These are phyloP conservation scores for Petrocephalus sullivani DNA, from an alignment of 2,797 vertebrate genomes.

Conservation along the genomic window DNA sequence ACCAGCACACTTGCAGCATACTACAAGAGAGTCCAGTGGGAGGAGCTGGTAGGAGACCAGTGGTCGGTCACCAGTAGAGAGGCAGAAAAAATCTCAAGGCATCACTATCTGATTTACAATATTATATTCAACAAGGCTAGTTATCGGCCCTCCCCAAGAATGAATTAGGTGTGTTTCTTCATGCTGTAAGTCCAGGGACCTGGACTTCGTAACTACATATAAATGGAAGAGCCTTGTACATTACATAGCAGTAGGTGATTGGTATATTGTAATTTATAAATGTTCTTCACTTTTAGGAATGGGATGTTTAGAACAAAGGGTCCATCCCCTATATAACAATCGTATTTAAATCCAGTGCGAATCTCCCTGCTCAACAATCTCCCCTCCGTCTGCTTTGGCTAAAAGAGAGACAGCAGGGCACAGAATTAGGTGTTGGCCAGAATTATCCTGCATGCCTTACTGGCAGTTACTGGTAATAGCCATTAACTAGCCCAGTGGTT, in stretches of 20 bases:
- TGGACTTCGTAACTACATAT: not conserved
- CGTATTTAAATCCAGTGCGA: not conserved
- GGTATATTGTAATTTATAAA: not conserved
- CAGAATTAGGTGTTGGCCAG: not conserved
- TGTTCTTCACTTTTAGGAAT: not conserved
- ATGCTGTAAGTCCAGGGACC: not conserved
- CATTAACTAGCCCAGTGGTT: not conserved
- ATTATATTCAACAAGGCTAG: not conserved
- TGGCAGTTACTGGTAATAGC: not conserved
- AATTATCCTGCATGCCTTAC: not conserved
- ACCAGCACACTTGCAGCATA: not conserved
- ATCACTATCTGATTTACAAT: not conserved
- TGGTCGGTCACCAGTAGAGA: not conserved
- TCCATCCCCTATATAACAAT: not conserved
- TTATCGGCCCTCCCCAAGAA: not conserved
- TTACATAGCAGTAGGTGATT: not conserved
- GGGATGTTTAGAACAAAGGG: not conserved
- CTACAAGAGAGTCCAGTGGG: not conserved
- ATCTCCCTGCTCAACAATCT: not conserved
- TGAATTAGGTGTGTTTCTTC: not conserved
- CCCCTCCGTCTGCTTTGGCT: not conserved
- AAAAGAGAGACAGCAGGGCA: not conserved
- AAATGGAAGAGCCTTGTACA: not conserved
- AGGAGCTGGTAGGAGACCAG: not conserved
- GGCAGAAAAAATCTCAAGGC: not conserved